These are phyloP conservation scores for Rhopalosiphum padi DNA, from an alignment of 1,140 invertebrate genomes.

Conservation along the genomic window DNA sequence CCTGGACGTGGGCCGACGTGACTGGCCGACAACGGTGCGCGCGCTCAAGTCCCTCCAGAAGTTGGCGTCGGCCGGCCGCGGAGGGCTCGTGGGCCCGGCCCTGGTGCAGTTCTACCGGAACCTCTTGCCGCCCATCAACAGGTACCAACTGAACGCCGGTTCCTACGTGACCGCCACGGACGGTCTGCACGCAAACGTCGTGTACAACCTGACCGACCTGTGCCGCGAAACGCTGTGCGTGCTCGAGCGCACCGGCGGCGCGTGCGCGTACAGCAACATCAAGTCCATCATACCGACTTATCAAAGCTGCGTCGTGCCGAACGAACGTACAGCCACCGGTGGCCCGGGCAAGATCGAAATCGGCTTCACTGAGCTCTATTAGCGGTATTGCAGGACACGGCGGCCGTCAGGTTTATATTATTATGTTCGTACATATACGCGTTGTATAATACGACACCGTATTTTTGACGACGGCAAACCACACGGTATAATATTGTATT, in stretches of 20 bases:
- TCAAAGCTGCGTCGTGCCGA: background rate
- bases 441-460: too few species aligned
- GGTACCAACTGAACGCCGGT: background rate
- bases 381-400: background rate
- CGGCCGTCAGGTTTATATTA: background rate
- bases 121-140: background rate
- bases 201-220: background rate
- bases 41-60: background rate
- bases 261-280: background rate
- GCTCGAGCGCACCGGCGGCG: background rate
- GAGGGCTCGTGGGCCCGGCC: background rate
- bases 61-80: background rate
- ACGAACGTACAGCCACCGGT: background rate
- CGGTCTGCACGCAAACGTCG: background rate
- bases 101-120: background rate
- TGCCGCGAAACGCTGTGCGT: background rate
- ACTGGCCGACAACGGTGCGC: background rate
- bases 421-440: too few species aligned
- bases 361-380: background rate
- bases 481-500: too few species aligned
- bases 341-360: too few species aligned
- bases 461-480: too few species aligned
- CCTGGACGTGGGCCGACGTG: background rate
- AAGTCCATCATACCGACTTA: conserved; percentile 11
- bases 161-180: background rate